These are phyloP conservation scores for Antechinus flavipes DNA, from an alignment of 2,113 vertebrate genomes.

Conservation along the genomic window DNA sequence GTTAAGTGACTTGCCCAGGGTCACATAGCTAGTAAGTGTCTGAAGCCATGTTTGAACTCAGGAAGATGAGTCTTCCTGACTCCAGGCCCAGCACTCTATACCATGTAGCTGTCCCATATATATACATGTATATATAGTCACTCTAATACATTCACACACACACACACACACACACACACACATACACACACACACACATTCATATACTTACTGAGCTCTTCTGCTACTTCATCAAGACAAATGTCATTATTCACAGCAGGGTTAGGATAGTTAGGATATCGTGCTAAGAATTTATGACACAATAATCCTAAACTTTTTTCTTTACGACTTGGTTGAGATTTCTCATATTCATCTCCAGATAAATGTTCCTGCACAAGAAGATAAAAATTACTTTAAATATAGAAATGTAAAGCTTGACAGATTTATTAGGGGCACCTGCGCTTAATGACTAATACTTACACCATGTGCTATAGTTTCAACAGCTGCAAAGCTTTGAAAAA, in stretches of 20 bases:
- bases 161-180: not conserved
- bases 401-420: conserved; percentile 42
- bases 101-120: too few relatives aligned
- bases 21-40: not conserved
- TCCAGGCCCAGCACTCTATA: too few relatives aligned
- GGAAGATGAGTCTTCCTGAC: too few relatives aligned
- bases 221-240: conserved; percentile 95
- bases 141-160: not conserved
- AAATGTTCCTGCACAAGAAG: conserved; percentile 87
- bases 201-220: conserved; percentile 92
- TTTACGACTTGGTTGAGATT: conserved; percentile 93
- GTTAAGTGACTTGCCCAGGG: not conserved
- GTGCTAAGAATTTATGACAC: conserved; percentile 95
- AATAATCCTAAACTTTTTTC: conserved; percentile 97
- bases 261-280: conserved; percentile 93
- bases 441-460: not conserved
- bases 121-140: too few relatives aligned
- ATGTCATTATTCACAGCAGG: conserved; percentile 90
- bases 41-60: not conserved
- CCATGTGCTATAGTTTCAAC: conserved; percentile 17
- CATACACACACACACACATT: not conserved
- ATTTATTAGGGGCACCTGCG: conserved; percentile 9
- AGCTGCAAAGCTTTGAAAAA: conserved; percentile 20
- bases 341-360: conserved; percentile 92
- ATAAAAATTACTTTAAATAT: conserved; percentile 39